Base-by-base conservation (phyloP, 2,113 vertebrate species). In the Upupa epops region DNA sequence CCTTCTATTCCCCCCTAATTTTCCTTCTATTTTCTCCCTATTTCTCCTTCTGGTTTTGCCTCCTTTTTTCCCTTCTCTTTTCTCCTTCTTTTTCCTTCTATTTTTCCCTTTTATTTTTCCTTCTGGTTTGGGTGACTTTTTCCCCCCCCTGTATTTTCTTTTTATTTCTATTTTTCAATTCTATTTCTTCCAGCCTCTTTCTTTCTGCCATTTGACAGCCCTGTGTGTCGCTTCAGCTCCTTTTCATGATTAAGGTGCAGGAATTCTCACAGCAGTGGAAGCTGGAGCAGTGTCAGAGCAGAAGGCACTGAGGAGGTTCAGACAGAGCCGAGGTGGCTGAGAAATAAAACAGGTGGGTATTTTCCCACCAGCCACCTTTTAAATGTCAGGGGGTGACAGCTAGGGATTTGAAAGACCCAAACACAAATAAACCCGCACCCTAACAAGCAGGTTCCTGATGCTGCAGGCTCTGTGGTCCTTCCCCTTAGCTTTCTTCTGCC, bases 221-320 rank as follows among this genome's bases (percentile, higher is more conserved):
- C 21, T 3, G 9, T 7, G 72, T 22, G 22, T 26, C 4, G 0
- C 48, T 19, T 1, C 1, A 29, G n/a, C 51, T 7, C 54, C 15
- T 28, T 34, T 60, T 40, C 16, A 2, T 3, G n/a, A 24, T 3
- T 14, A 1, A 80, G 54, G 54, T 0, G 17, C 21, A 34, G 73
- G 73, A 40, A 51, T 70, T 31, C 58, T 63, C 37, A 32, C 7
- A 29, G 37, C 59, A 20, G 6, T 11, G n/a, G 36, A 70, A 86
- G 8, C 14, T 82, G 1, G 3, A 11, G 21, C 31, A 54, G 51
- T 73, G 45, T 31, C 2, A 6, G 31, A n/a, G 32, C 75, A 8
- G 28, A 66, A 66, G 28, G 14, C 51, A 11, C 7, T 0, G 3
- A 24, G 48, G 31, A 37, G 32, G 63, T 36, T 65, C 61, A 36